Percentiles rank a stretch among this genome's conserved stretches.
Evolutionary conservation across 2,113 vertebrate genomes (phyloP).

Genomic region (Jacana jacana): DNA sequence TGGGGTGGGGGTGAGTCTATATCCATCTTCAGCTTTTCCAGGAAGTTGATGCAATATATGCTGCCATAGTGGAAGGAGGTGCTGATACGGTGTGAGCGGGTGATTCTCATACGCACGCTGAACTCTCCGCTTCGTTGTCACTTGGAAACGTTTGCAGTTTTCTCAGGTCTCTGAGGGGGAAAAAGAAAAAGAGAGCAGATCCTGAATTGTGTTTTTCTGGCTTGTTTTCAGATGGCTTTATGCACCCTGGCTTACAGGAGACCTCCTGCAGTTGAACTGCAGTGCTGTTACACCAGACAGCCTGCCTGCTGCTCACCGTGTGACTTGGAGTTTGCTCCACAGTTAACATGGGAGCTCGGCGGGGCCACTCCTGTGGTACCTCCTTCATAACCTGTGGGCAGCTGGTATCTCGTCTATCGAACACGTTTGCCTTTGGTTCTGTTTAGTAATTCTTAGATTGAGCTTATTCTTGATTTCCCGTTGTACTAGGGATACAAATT

Average conservation of each 20-base stretch:
- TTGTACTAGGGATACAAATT: conserved; percentile 1
- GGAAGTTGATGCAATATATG: not conserved
- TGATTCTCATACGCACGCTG: not conserved
- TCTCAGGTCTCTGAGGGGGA: not conserved
- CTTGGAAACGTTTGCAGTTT: not conserved
- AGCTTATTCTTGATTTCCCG: conserved; percentile 2
- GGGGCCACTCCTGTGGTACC: conserved; percentile 39
- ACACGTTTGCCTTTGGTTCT: not conserved
- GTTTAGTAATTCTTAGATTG: conserved; percentile 28
- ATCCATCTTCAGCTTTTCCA: not conserved
- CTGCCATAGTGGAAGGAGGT: not conserved
- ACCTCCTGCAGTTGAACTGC: not conserved
- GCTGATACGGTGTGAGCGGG: not conserved
- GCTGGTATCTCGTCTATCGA: conserved; percentile 31
- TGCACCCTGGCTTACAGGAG: not conserved
- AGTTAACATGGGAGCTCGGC: not conserved
- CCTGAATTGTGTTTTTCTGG: not conserved
- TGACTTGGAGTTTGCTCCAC: conserved; percentile 6
- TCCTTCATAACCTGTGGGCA: conserved; percentile 45
- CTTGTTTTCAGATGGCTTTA: conserved; percentile 47
- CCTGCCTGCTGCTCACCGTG: not conserved
- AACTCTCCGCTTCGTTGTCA: not conserved
- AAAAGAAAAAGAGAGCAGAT: not conserved
- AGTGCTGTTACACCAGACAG: not conserved
- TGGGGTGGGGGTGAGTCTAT: no score